phyloP scores from a whole-genome alignment of 2,888 invertebrate genomes.

The Parnassius smintheus region DNA sequence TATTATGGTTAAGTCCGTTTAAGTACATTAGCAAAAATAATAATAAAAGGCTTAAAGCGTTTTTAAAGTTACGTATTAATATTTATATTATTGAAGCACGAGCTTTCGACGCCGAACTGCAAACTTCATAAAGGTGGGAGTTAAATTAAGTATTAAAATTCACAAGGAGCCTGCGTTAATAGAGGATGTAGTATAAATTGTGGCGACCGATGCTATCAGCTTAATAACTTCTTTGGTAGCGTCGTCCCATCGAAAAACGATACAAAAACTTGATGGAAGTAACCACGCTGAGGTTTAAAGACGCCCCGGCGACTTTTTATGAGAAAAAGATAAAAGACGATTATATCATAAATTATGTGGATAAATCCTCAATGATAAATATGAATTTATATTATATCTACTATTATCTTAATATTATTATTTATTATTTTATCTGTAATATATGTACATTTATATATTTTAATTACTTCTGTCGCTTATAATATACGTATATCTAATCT shows the following conservation, averaged over 20 bases:
- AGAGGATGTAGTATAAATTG: constrained; percentile 57
- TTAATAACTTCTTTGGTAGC: constrained; percentile 72
- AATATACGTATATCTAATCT: too few relatives aligned
- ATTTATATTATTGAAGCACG: too few relatives aligned
- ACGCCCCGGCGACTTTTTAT: constrained; percentile 16
- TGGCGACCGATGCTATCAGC: constrained; percentile 56
- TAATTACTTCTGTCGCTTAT: too few relatives aligned
- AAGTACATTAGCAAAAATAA: too few relatives aligned
- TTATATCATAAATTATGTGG: constrained; percentile 5
- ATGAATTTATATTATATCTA: too few relatives aligned
- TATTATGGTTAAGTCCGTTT: too few relatives aligned
- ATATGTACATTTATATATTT: too few relatives aligned
- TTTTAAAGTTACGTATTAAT: too few relatives aligned
- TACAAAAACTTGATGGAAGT: constrained; percentile 44
- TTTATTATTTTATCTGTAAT: too few relatives aligned
- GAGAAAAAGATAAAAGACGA: constrained; percentile 14
- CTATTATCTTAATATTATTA: too few relatives aligned
- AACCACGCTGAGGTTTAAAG: constrained; percentile 29
- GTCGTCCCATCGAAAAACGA: constrained; percentile 44
- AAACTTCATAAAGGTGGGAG: constrained; percentile 35
- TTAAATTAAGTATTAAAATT: constrained; percentile 70
- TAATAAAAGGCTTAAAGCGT: too few relatives aligned
- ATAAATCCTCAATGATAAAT: too few relatives aligned
- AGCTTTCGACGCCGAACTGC: constrained; percentile 18
- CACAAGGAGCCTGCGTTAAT: constrained; percentile 53